Evolutionary conservation across 2,888 invertebrate genomes (phyloP).

Genomic region (Zygogramma bicolorata): DNA sequence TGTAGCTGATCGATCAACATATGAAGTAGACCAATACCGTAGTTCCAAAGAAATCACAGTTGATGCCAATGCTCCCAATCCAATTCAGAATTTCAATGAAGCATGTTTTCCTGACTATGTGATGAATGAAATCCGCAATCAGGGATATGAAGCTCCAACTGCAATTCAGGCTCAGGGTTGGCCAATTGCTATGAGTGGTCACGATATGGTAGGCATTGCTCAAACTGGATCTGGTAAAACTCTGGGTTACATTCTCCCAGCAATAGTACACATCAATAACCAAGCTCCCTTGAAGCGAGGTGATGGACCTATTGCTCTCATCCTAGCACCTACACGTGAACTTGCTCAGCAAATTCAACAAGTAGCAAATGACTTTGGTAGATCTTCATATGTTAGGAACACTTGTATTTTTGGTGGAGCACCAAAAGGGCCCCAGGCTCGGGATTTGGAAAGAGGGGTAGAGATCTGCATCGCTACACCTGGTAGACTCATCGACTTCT

Average conservation of each 20-base stretch:
- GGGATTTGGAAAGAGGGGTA: constrained; percentile 78
- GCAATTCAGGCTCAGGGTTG: constrained; percentile 90
- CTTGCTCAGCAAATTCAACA: constrained; percentile 82
- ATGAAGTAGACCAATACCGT: constrained; percentile 80
- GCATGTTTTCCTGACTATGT: constrained; percentile 84
- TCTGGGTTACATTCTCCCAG: constrained; percentile 83
- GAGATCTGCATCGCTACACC: constrained; percentile 92
- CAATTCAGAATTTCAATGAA: constrained; percentile 83
- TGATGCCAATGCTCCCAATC: constrained; percentile 80
- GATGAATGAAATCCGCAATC: constrained; percentile 78
- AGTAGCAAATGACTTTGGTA: constrained; percentile 87
- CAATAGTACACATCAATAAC: constrained; percentile 88
- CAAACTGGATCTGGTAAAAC: constrained; percentile 88
- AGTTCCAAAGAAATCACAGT: constrained; percentile 87
- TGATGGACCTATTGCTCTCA: constrained; percentile 88
- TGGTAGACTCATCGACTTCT: constrained; percentile 85
- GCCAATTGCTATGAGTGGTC: constrained; percentile 86
- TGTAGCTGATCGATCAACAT: constrained; percentile 74
- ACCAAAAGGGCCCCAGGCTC: constrained; percentile 86
- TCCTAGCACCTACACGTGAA: constrained; percentile 83
- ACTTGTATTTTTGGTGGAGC: constrained; percentile 93
- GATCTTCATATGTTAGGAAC: constrained; percentile 82
- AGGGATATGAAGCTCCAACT: constrained; percentile 83
- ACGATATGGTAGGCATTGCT: constrained; percentile 89
- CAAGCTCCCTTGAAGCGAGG: constrained; percentile 82